Evolutionary conservation across 2,888 invertebrate species (phyloP).

Genomic region (Adineta ricciae): DNA sequence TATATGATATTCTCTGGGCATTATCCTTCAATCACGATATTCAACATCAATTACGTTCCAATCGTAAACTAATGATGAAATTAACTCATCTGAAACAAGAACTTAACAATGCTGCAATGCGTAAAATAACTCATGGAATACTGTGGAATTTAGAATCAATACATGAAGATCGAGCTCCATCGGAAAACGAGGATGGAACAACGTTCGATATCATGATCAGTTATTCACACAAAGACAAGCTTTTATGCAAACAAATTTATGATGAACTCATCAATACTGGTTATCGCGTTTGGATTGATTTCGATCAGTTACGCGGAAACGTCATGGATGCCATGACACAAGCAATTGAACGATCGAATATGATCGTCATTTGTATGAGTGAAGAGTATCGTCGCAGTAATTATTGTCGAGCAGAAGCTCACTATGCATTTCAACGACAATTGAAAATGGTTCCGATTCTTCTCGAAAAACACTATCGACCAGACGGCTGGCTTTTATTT

Average conservation of each 20-base stretch:
- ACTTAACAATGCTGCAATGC: background rate
- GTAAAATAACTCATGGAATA: background rate
- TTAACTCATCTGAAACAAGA: background rate
- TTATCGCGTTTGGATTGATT: conserved; percentile 23
- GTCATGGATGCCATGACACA: conserved; percentile 16
- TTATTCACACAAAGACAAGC: background rate
- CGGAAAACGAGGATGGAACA: background rate
- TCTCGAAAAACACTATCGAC: background rate
- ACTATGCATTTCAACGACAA: conserved; percentile 8
- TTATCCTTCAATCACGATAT: background rate
- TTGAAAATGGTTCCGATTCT: background rate
- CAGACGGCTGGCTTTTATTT: conserved; percentile 10
- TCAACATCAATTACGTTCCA: background rate
- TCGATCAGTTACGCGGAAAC: background rate
- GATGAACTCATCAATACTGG: background rate
- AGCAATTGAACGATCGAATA: background rate
- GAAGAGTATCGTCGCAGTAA: background rate
- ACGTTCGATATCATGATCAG: conserved; percentile 18
- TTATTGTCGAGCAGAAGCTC: conserved; percentile 22
- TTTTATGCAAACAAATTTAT: background rate
- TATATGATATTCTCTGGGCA: background rate
- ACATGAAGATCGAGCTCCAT: background rate
- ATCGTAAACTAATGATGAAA: background rate
- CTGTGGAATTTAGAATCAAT: conserved; percentile 4
- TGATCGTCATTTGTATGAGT: background rate